These are phyloP conservation scores for Amia ocellicauda DNA, from an alignment of 2,113 vertebrate species.

Conservation along the genomic window DNA sequence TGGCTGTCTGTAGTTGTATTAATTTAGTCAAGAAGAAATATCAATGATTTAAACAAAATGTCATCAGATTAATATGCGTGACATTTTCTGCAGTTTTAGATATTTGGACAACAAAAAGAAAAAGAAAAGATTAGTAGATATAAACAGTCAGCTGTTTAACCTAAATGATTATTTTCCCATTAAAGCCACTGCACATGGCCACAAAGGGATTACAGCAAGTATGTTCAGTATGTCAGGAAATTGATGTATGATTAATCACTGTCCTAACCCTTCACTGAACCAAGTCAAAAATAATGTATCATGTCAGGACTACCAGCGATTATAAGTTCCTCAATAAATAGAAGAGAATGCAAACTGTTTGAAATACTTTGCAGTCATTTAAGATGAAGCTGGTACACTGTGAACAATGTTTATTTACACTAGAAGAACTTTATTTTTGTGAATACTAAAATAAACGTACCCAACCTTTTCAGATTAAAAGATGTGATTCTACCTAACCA, in stretches of 20 bases:
- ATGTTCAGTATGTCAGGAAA: not conserved
- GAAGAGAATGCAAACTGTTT: not conserved
- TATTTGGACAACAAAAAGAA: no score
- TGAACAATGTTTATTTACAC: conserved; percentile 8
- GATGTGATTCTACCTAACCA: conserved; percentile 43
- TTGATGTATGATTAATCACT: no score
- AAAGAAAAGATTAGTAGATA: no score
- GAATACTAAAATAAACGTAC: conserved; percentile 26
- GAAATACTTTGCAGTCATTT: not conserved
- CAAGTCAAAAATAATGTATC: not conserved
- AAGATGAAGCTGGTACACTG: not conserved
- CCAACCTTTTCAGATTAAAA: conserved; percentile 33
- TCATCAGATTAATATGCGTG: no score
- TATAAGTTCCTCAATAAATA: not conserved
- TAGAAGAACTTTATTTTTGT: conserved; percentile 1
- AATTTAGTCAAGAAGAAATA: no score
- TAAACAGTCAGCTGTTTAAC: no score
- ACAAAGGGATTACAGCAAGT: not conserved
- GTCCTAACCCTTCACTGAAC: no score
- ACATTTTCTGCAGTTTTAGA: no score
- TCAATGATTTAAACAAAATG: no score
- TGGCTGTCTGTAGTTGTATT: no score
- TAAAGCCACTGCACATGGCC: no score
- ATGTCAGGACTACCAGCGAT: not conserved
- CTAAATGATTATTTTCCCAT: no score